phyloP scores from a whole-genome alignment of 2,113 vertebrate species.

The Dolichotis patagonum region DNA sequence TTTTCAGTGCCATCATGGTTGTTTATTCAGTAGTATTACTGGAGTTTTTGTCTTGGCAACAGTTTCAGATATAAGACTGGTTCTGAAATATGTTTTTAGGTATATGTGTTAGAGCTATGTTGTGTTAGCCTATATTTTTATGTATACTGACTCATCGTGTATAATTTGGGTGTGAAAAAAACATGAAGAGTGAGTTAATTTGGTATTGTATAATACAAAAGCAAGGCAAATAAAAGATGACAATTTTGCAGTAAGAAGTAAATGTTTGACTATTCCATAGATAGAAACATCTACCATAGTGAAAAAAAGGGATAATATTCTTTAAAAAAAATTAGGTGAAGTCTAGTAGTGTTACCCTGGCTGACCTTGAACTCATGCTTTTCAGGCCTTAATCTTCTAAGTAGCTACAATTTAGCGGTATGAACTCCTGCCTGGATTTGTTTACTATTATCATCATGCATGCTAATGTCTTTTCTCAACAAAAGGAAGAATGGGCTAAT shows the following conservation, averaged over 20 bases:
- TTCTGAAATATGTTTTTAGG: slow-evolving; percentile 57
- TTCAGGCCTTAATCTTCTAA: neutral
- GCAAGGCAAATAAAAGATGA: slow-evolving; percentile 61
- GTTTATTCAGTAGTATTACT: slow-evolving; percentile 57
- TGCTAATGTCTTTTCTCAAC: slow-evolving; percentile 14
- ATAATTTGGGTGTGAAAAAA: slow-evolving; percentile 62
- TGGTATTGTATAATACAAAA: slow-evolving; percentile 60
- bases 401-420: neutral
- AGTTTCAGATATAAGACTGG: slow-evolving; percentile 65
- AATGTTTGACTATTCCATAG: slow-evolving; percentile 2
- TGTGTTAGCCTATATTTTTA: neutral
- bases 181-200: slow-evolving; percentile 63
- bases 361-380: neutral
- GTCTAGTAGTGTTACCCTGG: neutral
- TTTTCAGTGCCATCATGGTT: slow-evolving; percentile 1
- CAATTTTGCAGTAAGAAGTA: slow-evolving; percentile 1
- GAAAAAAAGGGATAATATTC: neutral
- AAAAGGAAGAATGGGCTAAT: neutral
- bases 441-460: slow-evolving; percentile 52
- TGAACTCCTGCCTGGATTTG: neutral
- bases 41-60: slow-evolving; percentile 71
- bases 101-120: slow-evolving; percentile 54
- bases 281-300: neutral
- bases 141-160: slow-evolving; percentile 51
- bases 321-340: neutral